phyloP scores from a whole-genome alignment of 2,113 vertebrate species.

The Campylomormyrus numenius region DNA sequence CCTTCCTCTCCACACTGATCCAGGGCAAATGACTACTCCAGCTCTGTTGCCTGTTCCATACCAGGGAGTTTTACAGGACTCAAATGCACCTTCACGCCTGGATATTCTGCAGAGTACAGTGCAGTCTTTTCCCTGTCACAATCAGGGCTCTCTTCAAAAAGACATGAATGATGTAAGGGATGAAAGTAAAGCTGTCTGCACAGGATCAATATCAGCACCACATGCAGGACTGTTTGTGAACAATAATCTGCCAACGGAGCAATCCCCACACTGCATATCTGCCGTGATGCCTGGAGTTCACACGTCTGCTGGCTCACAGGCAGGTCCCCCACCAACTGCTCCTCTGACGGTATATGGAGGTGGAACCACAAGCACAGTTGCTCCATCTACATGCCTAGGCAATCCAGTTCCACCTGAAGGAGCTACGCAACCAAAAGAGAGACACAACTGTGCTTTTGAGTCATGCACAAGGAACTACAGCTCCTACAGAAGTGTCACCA shows the following conservation, averaged over 20 bases:
- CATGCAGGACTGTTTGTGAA: conserved; percentile 28
- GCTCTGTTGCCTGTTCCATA: conserved; percentile 33
- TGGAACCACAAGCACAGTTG: conserved; percentile 24
- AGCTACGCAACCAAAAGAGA: conserved; percentile 45
- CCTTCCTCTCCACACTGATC: conserved; percentile 31
- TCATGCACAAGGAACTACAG: conserved; percentile 81
- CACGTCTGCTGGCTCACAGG: conserved; percentile 38
- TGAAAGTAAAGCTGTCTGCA: conserved; percentile 27
- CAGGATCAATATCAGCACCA: conserved; percentile 13
- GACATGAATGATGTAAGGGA: conserved; percentile 28
- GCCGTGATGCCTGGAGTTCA: conserved; percentile 27
- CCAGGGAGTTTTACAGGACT: conserved; percentile 36
- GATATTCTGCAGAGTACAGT: conserved; percentile 33
- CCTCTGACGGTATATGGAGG: conserved; percentile 30
- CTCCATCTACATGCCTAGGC: conserved; percentile 28
- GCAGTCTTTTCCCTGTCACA: conserved; percentile 24
- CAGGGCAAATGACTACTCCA: conserved; percentile 24
- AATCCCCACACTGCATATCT: conserved; percentile 23
- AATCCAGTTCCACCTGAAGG: conserved; percentile 14
- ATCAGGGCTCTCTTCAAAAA: conserved; percentile 23
- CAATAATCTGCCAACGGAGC: conserved; percentile 20
- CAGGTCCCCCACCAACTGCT: conserved; percentile 39
- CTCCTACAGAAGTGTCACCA: conserved; percentile 81
- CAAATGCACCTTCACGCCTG: conserved; percentile 25
- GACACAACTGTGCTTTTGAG: conserved; percentile 78